Evolutionary conservation across 2,113 vertebrate genomes (phyloP).

Genomic region (western clawed frog (Xenopus tropicalis)): UCB_Xtro_10.0 CM004448.2:102302001-102302500

Average conservation of each 20-base stretch:
- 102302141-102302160: slow-evolving; percentile 18
- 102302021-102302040: slow-evolving; percentile 7
- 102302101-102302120: slow-evolving; percentile 32
- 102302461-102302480: too few relatives aligned
- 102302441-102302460: too few relatives aligned
- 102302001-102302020: slow-evolving; percentile 43
- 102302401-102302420: too few relatives aligned
- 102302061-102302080: slow-evolving; percentile 37
- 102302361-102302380: background rate
- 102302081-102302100: slow-evolving; percentile 16
- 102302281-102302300: slow-evolving; percentile 9
- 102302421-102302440: too few relatives aligned
- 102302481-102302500: too few relatives aligned
- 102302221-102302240: slow-evolving; percentile 19
- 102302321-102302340: background rate
- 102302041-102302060: slow-evolving; percentile 32
- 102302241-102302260: slow-evolving; percentile 27
- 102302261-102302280: slow-evolving; percentile 25
- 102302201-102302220: slow-evolving; percentile 33
- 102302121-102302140: background rate
- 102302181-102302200: slow-evolving; percentile 30
- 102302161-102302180: slow-evolving; percentile 45
- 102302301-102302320: background rate
- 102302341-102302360: background rate
- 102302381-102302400: too few relatives aligned